These are phyloP conservation scores for Montipora sp. DNA, from an alignment of 64 coral and sea anemone genomes.

Conservation along the genomic window DNA sequence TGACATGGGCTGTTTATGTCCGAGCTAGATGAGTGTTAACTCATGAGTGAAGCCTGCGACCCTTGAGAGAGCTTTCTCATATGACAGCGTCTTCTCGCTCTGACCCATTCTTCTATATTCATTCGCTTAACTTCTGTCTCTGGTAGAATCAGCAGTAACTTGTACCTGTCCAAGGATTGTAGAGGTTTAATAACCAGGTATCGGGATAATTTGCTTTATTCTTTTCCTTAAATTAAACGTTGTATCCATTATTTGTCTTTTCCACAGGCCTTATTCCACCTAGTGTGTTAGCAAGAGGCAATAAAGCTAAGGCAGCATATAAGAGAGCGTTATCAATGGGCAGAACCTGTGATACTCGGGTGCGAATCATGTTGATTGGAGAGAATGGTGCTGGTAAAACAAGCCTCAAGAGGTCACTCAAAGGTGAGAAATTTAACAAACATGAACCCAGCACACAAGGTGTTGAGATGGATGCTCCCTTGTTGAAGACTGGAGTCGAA, in stretches of 20 bases:
- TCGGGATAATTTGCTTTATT: no score
- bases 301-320: conserved; percentile 15
- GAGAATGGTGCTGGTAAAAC: conserved; percentile 13
- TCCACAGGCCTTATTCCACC: conserved; percentile 20
- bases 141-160: no score
- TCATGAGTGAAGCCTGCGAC: no score
- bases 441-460: conserved; percentile 7
- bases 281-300: conserved; percentile 22
- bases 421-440: conserved; percentile 32
- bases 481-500: not conserved
- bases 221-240: not conserved
- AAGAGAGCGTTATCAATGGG: not conserved
- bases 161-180: no score
- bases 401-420: conserved; percentile 27
- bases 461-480: not conserved
- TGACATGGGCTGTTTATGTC: no score
- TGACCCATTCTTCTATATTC: no score
- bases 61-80: no score
- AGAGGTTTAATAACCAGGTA: no score
- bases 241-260: not conserved
- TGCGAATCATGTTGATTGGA: conserved; percentile 47
- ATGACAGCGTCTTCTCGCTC: no score
- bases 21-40: no score
- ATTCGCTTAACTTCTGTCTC: no score
- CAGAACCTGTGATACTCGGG: conserved; percentile 18